phyloP scores from a whole-genome alignment of 2,797 vertebrate species.

The Etheostoma perlongum region DNA sequence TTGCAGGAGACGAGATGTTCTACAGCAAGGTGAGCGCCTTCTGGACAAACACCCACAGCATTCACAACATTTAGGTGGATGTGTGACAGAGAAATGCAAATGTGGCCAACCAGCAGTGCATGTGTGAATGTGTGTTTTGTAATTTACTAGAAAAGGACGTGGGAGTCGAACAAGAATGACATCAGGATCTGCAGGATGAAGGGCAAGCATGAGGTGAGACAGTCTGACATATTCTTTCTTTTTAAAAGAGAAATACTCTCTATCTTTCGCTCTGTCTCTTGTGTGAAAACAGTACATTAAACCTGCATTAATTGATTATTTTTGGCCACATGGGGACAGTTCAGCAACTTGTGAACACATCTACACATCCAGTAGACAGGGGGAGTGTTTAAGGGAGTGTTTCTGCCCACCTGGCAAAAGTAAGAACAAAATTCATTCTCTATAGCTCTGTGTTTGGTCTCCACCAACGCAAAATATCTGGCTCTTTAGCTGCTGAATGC shows the following conservation, averaged over 20 bases:
- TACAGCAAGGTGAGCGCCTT: slow-evolving; percentile 91
- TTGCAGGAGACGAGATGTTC: slow-evolving; percentile 89
- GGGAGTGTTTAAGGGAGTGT: too few relatives aligned
- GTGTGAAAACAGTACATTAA: not conserved
- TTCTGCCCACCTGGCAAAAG: too few relatives aligned
- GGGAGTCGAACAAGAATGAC: slow-evolving; percentile 95
- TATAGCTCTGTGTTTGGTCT: too few relatives aligned
- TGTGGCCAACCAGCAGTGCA: slow-evolving; percentile 21
- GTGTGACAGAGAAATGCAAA: slow-evolving; percentile 16
- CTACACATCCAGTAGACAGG: too few relatives aligned
- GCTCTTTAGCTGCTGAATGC: not conserved
- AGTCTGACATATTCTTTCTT: not conserved
- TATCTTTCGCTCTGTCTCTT: not conserved
- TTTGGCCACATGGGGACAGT: not conserved
- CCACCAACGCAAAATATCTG: not conserved
- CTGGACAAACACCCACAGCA: slow-evolving; percentile 1
- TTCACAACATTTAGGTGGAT: slow-evolving; percentile 13
- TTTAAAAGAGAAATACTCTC: not conserved
- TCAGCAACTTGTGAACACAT: not conserved
- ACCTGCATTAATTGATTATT: not conserved
- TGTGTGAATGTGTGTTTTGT: slow-evolving; percentile 23
- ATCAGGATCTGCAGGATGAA: slow-evolving; percentile 97
- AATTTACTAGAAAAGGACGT: slow-evolving; percentile 89
- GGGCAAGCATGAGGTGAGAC: slow-evolving; percentile 93
- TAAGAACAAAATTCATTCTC: too few relatives aligned